Base-by-base conservation (phyloP, 2,113 vertebrate species). In the Elaphurus davidianus region DNA sequence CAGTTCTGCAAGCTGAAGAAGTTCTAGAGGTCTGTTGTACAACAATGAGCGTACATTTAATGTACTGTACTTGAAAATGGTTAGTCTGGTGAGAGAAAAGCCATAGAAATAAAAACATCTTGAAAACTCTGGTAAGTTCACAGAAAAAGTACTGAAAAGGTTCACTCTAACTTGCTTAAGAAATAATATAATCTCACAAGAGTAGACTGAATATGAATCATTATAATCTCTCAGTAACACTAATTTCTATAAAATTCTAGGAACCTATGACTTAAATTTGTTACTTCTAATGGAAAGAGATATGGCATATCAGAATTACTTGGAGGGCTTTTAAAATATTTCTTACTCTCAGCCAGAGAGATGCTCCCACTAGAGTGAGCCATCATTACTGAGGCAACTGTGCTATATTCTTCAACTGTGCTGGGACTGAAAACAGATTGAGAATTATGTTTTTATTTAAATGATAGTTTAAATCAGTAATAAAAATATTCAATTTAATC, bases 361-460 rank as follows among this genome's bases (percentile, higher is more conserved):
- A 93, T 90, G 81, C 8, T 95, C 90, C 91, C 86, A 81, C 45
- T 60, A 85, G 79, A 95, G 71, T 60, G 86, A 95, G 96, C 52
- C 81, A 90, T 93, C 86, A 95, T 54, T 81, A 95, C 59, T 81
- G 91, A 93, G 71, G 52, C 90, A 86, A 97, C 52, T 90, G 76
- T 86, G 71, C 87, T 90, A 81, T 79, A 67, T 86, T 96, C 86
- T 93, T 90, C 94, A 93, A 93, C 94, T 81, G 45, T 79, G 86
- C 94, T 87, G 52, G 47, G 94, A 97, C 71, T 87, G 87, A 74
- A 87, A 95, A 97, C 81, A 87, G 67, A 81, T 74, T 47, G 71
- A 93, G 82, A 90, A 81, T 52, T 95, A 81, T 71, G 71, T 95
- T 95, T 95, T 85, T 90, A 89, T 92, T 89, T 90, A 89, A 96